Evolutionary conservation across 2,113 vertebrate genomes (phyloP).

Genomic region (Morone saxatilis): DNA sequence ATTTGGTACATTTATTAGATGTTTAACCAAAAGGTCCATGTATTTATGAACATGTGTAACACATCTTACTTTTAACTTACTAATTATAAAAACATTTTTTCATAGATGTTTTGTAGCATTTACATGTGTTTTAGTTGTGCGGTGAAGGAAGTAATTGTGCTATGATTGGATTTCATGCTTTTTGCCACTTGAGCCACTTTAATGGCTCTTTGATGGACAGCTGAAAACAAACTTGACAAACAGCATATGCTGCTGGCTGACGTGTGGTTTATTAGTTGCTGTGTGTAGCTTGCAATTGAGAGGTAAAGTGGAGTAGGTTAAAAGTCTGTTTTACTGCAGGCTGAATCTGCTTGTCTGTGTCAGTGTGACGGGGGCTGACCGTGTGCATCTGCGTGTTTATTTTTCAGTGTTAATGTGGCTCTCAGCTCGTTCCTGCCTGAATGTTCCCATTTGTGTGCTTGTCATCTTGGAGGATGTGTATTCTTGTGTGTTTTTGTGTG

Average conservation of each 20-base stretch:
- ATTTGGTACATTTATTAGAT: not conserved
- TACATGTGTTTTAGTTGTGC: not conserved
- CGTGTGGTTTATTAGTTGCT: constrained; percentile 2
- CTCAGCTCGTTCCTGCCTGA: constrained; percentile 5
- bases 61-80: not conserved
- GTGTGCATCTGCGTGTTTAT: not conserved
- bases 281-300: not conserved
- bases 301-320: constrained; percentile 4
- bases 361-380: not conserved
- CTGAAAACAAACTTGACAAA: constrained; percentile 1
- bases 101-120: not conserved
- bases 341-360: constrained; percentile 10
- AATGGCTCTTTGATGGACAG: not conserved
- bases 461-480: not conserved
- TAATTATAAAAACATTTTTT: not conserved
- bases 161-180: not conserved
- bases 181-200: not conserved
- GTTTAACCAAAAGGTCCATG: not conserved
- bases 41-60: not conserved
- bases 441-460: not conserved
- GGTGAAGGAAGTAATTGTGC: not conserved
- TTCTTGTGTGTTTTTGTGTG: not conserved
- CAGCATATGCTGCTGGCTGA: not conserved
- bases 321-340: not conserved
- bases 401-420: not conserved